These are phyloP conservation scores for Phocoena sinus DNA, from an alignment of 2,113 vertebrate genomes.

Conservation along the genomic window DNA sequence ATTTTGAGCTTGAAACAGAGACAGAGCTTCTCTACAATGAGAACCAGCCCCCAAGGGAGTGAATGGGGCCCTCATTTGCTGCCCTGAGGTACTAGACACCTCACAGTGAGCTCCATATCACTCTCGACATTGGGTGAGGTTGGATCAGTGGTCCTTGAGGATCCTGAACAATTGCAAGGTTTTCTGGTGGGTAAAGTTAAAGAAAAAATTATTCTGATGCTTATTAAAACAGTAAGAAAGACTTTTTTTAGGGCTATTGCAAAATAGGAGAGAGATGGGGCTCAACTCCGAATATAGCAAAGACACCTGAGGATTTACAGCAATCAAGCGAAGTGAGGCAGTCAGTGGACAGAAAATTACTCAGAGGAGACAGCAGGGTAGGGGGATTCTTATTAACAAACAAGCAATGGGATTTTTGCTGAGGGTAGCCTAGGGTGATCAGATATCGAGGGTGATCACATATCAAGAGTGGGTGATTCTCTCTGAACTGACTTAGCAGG, in stretches of 20 bases:
- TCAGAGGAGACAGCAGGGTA: not conserved
- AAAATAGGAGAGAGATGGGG: not conserved
- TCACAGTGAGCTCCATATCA: rapidly evolving
- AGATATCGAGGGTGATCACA: not conserved
- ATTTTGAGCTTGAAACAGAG: not conserved
- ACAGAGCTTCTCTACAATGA: not conserved
- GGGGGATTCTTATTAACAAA: not conserved
- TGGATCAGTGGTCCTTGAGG: not conserved
- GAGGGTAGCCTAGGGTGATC: not conserved
- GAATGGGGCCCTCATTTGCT: too few relatives aligned
- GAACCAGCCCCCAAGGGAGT: rapidly evolving
- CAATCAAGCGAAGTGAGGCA: too few relatives aligned
- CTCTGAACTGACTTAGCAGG: not conserved
- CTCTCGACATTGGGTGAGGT: not conserved
- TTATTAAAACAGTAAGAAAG: not conserved
- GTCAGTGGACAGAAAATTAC: not conserved
- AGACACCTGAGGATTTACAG: not conserved
- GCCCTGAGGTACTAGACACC: not conserved
- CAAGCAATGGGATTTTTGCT: not conserved
- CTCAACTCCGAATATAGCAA: not conserved
- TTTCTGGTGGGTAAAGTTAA: not conserved
- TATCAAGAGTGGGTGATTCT: rapidly evolving
- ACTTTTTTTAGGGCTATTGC: not conserved
- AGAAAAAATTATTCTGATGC: not conserved
- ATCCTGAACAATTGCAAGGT: not conserved